Evolutionary conservation across 2,888 invertebrate species (phyloP), one percentile per base, ranked within the genome.

Genomic region (Pemphredon lugubris): DNA sequence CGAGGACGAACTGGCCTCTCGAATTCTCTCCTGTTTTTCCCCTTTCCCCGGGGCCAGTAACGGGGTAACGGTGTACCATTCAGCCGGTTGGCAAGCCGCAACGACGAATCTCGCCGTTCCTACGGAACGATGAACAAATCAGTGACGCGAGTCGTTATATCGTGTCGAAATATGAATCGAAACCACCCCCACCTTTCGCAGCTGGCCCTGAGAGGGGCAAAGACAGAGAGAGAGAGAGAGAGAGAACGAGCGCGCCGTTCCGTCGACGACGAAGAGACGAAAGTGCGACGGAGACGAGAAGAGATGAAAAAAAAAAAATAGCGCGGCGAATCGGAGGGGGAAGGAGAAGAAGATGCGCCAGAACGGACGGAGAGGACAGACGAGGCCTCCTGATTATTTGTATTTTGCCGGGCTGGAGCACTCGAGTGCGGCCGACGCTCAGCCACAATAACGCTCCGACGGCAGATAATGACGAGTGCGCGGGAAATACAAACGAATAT

Each of bases 401-500:
- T 86, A 86, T 86, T 85, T 84, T 80, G 79, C 83, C 55, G 83
- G 79, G 73, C 60, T 77, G 76, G 70, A 70, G 77, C 75, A 77
- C 85, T 84, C 77, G 82, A 84, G 83, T 83, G 80, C 82, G 80
- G 79, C 82, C 80, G 84, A 78, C 84, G 83, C 80, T 77, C 85
- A 75, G 74, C 75, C 74, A 84, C 84, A 84, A 84, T 84, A 78
- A n/a, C 73, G 64, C 58, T 32, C 60, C 70, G 63, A n/a, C 55
- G 65, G 74, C 74, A 61, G 80, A 80, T 75, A 80, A 82, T 83
- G 82, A 84, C 82, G 83, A 81, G 83, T 71, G 73, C 72, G 74
- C 74, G 79, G 79, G 84, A 86, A 88, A 88, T 85, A 87, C 87
- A 88, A 88, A 88, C 89, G 88, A 88, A 89, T 89, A 89, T 89